These are phyloP conservation scores for Phaonia tiefii DNA, from an alignment of 2,888 invertebrate species.

Conservation along the genomic window DNA sequence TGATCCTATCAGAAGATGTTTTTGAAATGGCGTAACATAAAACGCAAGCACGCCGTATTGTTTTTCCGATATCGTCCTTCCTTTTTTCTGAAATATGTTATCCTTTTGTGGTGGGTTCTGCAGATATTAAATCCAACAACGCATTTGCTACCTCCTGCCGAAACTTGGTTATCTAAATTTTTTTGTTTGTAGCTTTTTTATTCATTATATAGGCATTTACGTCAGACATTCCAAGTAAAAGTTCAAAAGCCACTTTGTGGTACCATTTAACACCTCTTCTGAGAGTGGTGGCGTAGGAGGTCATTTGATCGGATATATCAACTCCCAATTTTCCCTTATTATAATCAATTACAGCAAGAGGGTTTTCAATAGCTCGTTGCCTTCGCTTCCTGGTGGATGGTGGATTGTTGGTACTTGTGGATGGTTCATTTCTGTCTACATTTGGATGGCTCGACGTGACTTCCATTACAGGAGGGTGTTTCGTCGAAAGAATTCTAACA, in stretches of 20 bases:
- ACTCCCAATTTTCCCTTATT: constrained; percentile 74
- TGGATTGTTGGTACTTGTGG: constrained; percentile 54
- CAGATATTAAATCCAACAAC: too few relatives aligned
- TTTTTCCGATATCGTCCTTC: too few relatives aligned
- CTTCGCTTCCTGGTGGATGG: constrained; percentile 52
- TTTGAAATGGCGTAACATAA: too few relatives aligned
- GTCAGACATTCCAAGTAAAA: constrained; percentile 41
- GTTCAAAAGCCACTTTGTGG: constrained; percentile 55
- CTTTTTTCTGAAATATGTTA: too few relatives aligned
- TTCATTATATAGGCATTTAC: constrained; percentile 50
- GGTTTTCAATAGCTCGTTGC: constrained; percentile 66
- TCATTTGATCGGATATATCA: constrained; percentile 73
- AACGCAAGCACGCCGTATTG: too few relatives aligned
- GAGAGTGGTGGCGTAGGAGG: constrained; percentile 71
- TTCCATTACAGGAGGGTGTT: constrained; percentile 72
- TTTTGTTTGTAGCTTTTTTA: too few relatives aligned
- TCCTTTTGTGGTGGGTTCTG: too few relatives aligned
- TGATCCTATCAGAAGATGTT: too few relatives aligned
- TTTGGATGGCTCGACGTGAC: constrained; percentile 38
- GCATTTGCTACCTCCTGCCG: too few relatives aligned
- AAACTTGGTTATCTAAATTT: too few relatives aligned
- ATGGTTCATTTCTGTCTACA: constrained; percentile 55
- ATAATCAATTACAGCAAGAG: constrained; percentile 70
- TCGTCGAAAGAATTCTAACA: constrained; percentile 73
- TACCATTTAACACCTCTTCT: constrained; percentile 55